Evolutionary conservation across 2,113 vertebrate species (phyloP).

Genomic region (Gnathonemus echidnorhynchus): DNA sequence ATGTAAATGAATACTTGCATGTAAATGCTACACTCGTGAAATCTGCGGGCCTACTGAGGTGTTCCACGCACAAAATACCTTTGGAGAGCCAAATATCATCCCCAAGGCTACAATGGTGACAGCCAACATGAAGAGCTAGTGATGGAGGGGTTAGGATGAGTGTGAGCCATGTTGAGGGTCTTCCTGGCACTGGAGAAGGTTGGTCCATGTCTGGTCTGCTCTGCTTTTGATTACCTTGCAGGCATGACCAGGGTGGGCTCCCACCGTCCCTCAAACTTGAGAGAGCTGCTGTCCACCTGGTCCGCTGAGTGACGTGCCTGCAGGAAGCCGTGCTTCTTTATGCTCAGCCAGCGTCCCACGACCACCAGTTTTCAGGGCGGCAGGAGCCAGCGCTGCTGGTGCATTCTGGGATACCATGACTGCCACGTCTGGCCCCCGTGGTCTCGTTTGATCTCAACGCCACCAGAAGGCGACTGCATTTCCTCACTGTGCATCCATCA

Average conservation of each 20-base stretch:
- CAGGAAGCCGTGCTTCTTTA: not conserved
- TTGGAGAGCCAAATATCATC: not conserved
- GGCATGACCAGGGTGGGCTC: not conserved
- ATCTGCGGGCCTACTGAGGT: not conserved
- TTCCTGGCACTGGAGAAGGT: not conserved
- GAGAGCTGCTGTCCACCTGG: not conserved
- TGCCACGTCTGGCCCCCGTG: not conserved
- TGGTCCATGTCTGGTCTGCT: not conserved
- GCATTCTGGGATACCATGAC: not conserved
- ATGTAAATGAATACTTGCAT: not conserved
- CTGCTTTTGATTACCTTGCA: not conserved
- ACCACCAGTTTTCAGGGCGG: not conserved
- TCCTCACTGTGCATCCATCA: slow-evolving; percentile 22
- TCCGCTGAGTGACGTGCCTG: not conserved
- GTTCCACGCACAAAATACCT: not conserved
- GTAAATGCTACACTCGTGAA: not conserved
- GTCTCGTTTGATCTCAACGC: not conserved
- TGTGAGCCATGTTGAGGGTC: not conserved
- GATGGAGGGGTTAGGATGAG: not conserved
- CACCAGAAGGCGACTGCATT: slow-evolving; percentile 25
- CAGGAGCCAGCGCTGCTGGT: not conserved
- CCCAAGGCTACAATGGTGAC: slow-evolving; percentile 2
- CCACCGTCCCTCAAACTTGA: not conserved
- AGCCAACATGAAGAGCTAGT: not conserved
- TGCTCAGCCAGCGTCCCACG: not conserved